Conservation (phyloP, 1,140 invertebrate genomes). For the Reticulitermes speratus region DNA sequence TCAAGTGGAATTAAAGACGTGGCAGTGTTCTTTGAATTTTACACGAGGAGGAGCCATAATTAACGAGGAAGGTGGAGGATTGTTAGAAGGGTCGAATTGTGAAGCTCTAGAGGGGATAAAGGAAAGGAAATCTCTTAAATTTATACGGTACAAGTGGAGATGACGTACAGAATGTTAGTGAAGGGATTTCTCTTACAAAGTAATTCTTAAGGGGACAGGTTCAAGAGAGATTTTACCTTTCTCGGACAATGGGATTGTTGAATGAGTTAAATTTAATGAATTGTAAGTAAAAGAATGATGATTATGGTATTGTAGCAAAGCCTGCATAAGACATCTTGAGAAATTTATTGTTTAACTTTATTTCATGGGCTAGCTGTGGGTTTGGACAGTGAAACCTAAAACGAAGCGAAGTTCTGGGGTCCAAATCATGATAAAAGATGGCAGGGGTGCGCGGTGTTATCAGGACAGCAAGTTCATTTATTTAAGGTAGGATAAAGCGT, state of each 20-base stretch:
- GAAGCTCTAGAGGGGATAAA: neutral
- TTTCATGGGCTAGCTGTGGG: neutral
- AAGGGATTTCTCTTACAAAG: neutral
- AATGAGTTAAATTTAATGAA: constrained; percentile 6
- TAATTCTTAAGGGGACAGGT: neutral
- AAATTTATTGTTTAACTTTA: neutral
- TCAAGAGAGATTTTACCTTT: constrained; percentile 6
- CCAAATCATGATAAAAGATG: neutral
- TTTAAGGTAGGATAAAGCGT: neutral
- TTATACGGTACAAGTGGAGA: neutral
- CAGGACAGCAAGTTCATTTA: neutral
- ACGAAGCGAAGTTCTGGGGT: neutral
- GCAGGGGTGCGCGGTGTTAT: neutral
- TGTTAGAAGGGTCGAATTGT: neutral
- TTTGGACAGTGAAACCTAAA: neutral
- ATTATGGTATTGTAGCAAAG: neutral
- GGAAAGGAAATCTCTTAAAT: neutral
- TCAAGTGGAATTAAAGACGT: neutral
- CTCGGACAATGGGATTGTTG: neutral
- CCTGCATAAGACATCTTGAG: neutral
- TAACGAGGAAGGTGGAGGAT: neutral
- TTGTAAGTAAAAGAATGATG: constrained; percentile 14
- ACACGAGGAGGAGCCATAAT: neutral
- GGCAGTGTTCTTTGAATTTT: neutral
- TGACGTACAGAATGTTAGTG: neutral